phyloP scores from a whole-genome alignment of 2,888 invertebrate genomes.

The Drosophila tripunctata region DNA sequence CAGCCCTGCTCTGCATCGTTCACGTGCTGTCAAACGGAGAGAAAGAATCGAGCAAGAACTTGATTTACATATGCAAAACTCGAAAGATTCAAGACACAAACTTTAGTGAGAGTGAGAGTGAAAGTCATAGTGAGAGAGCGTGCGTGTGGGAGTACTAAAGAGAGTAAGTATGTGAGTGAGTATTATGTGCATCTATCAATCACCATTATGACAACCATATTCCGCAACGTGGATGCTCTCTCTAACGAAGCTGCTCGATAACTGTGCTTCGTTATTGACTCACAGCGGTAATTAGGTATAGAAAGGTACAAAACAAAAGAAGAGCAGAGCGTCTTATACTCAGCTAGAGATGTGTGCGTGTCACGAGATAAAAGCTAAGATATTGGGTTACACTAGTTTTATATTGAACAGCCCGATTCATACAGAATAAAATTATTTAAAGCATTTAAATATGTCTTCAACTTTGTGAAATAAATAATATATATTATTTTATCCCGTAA shows the following conservation, averaged over 20 bases:
- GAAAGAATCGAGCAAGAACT: neutral
- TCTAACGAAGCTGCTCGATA: constrained; percentile 9
- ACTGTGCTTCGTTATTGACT: constrained; percentile 17
- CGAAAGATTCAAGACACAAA: constrained; percentile 71
- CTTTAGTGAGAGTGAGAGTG: constrained; percentile 17
- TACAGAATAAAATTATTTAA: too few relatives aligned
- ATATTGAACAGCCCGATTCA: too few relatives aligned
- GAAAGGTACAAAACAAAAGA: neutral
- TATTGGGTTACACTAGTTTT: too few relatives aligned
- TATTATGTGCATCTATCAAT: constrained; percentile 1
- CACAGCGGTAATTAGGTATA: too few relatives aligned
- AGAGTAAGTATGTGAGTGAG: neutral
- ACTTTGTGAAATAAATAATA: too few relatives aligned
- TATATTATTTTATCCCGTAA: too few relatives aligned
- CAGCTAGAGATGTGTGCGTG: constrained; percentile 2
- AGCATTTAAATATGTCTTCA: too few relatives aligned
- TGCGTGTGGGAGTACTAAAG: too few relatives aligned
- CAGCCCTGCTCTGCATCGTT: constrained; percentile 58
- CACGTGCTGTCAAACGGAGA: constrained; percentile 44
- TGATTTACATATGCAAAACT: constrained; percentile 30
- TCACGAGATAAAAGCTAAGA: neutral
- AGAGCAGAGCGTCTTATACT: neutral
- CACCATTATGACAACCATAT: constrained; percentile 57
- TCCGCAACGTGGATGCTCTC: constrained; percentile 16
- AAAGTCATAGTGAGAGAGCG: too few relatives aligned